Evolutionary conservation across 2,888 invertebrate species (phyloP).

Genomic region (Parascotia fuliginaria): DNA sequence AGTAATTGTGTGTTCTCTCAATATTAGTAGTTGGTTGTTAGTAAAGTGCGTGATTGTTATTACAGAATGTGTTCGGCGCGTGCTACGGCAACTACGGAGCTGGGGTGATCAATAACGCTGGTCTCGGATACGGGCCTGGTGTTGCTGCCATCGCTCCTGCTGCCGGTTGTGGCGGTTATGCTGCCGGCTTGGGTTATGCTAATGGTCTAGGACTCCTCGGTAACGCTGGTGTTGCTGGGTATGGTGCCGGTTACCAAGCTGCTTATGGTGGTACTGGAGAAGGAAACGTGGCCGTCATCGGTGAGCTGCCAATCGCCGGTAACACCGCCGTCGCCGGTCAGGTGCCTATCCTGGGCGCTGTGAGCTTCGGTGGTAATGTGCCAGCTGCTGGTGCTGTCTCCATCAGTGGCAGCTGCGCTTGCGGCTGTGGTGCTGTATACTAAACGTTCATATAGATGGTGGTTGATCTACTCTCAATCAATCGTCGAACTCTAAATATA

Average conservation of each 20-base stretch:
- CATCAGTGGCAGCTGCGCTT: slow-evolving; percentile 55
- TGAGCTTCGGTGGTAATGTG: slow-evolving; percentile 54
- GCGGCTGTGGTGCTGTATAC: slow-evolving; percentile 40
- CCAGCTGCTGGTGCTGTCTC: slow-evolving; percentile 56
- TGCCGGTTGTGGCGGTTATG: not conserved
- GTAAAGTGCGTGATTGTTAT: too few species aligned
- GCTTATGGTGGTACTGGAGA: slow-evolving; percentile 43
- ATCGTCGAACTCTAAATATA: not conserved
- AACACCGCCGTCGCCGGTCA: slow-evolving; percentile 48
- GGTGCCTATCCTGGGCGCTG: slow-evolving; percentile 57
- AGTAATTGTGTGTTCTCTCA: too few species aligned
- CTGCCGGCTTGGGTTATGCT: not conserved
- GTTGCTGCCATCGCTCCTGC: not conserved
- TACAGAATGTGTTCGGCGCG: too few species aligned
- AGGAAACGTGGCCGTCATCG: slow-evolving; percentile 49
- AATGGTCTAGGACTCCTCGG: slow-evolving; percentile 14
- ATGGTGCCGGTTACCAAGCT: slow-evolving; percentile 20
- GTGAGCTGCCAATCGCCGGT: slow-evolving; percentile 53
- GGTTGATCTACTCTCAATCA: not conserved
- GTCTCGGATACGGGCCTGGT: not conserved
- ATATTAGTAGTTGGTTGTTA: too few species aligned
- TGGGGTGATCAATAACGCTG: not conserved
- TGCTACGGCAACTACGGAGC: too few species aligned
- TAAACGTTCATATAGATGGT: not conserved
- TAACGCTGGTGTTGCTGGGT: too few species aligned